These are phyloP conservation scores for Centroberyx gerrardi DNA, from an alignment of 2,797 vertebrate genomes.

Conservation along the genomic window DNA sequence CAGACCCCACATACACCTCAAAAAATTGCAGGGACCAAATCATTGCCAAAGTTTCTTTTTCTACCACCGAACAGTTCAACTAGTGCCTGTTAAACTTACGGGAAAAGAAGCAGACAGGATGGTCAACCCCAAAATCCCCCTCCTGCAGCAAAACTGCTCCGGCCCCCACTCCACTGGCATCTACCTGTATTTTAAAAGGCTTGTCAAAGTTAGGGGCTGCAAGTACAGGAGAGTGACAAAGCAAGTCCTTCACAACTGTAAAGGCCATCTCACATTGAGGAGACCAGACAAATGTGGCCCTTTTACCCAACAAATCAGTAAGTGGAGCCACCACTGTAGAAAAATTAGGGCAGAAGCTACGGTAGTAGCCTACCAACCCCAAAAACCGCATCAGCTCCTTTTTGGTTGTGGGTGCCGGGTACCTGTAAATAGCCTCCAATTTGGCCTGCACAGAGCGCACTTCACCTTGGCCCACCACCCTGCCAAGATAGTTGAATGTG, in stretches of 20 bases:
- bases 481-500: not conserved
- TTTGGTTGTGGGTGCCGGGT: not conserved
- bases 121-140: too few relatives aligned
- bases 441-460: not conserved
- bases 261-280: not conserved
- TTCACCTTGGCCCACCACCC: not conserved
- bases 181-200: not conserved
- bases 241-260: not conserved
- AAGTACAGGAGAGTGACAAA: not conserved
- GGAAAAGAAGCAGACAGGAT: too few relatives aligned
- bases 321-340: not conserved
- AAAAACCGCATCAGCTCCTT: slow-evolving; percentile 1
- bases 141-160: too few relatives aligned
- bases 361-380: not conserved
- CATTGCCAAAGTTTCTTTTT: too few relatives aligned
- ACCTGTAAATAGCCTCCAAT: not conserved
- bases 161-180: not conserved
- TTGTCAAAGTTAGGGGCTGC: not conserved
- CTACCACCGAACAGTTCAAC: too few relatives aligned
- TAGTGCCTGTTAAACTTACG: too few relatives aligned
- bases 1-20: too few relatives aligned
- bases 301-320: not conserved
- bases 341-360: not conserved
- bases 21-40: too few relatives aligned
- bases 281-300: not conserved